A percentile compares a stretch with the other conserved stretches of the same genome.
Evolutionary conservation across 2,113 vertebrate species (phyloP).

Genomic region (Ceratotherium simum): DNA sequence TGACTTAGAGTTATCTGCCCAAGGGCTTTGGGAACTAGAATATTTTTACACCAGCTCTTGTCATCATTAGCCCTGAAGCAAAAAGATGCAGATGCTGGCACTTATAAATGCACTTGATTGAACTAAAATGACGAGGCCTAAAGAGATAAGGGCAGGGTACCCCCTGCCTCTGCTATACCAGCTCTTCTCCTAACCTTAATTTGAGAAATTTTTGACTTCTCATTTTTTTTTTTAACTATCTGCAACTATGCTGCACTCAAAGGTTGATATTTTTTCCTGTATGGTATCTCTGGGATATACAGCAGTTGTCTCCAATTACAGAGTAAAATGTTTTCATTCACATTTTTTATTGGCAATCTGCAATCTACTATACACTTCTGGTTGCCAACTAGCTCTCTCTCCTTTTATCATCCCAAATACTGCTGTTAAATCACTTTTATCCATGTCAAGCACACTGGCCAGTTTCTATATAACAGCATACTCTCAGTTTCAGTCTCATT

Average conservation of each 20-base stretch:
- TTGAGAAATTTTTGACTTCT: neutral
- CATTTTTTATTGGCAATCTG: neutral
- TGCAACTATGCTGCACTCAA: neutral
- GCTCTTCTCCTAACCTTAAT: neutral
- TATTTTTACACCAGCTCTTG: neutral
- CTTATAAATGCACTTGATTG: neutral
- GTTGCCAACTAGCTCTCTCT: neutral
- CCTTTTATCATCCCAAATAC: neutral
- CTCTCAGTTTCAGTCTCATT: neutral
- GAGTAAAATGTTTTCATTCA: neutral
- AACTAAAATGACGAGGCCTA: neutral
- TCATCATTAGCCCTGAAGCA: neutral
- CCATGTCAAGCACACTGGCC: neutral
- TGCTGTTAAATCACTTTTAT: neutral
- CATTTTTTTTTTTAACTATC: neutral
- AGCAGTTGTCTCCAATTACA: neutral
- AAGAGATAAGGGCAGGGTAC: neutral
- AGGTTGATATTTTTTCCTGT: neutral
- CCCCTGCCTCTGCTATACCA: neutral
- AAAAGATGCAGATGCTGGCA: neutral
- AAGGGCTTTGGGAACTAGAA: neutral
- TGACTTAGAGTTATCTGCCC: neutral
- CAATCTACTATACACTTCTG: neutral
- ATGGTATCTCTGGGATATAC: neutral
- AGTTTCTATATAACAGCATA: neutral